Evolutionary conservation across 2,113 vertebrate species (phyloP).

Genomic region (Hymenochirus boettgeri): DNA sequence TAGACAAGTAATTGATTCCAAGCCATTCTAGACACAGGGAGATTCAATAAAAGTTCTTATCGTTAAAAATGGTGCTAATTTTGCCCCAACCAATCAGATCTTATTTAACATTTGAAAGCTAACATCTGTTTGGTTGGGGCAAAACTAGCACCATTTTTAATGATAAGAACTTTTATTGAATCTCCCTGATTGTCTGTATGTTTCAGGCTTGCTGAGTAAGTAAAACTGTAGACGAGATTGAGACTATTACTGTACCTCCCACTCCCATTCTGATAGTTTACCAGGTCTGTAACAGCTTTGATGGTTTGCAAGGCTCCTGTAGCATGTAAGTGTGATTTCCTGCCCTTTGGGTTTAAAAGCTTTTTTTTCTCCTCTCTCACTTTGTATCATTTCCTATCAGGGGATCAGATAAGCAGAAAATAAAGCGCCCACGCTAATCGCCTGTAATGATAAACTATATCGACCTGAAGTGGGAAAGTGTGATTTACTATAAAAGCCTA

Average conservation of each 20-base stretch:
- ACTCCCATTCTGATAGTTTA: neutral
- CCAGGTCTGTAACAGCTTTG: neutral
- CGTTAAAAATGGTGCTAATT: no score
- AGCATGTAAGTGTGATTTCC: conserved; percentile 18
- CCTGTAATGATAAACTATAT: neutral
- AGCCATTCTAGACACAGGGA: no score
- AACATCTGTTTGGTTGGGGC: no score
- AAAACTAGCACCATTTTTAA: no score
- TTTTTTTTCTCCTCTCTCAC: no score
- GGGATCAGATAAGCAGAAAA: conserved; percentile 1
- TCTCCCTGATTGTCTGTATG: no score
- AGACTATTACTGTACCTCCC: neutral
- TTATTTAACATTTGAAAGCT: no score
- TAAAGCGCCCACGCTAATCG: conserved; percentile 3
- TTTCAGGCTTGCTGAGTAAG: neutral
- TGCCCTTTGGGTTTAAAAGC: neutral
- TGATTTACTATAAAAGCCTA: neutral
- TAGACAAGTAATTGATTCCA: no score
- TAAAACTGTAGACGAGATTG: neutral
- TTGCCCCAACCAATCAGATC: no score
- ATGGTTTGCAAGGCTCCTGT: neutral
- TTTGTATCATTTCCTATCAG: conserved; percentile 24
- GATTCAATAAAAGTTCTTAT: no score
- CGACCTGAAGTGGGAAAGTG: conserved; percentile 7
- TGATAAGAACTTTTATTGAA: no score